Base-by-base conservation (phyloP, 2,888 invertebrate genomes). In the Sinhomidia bicolor region DNA sequence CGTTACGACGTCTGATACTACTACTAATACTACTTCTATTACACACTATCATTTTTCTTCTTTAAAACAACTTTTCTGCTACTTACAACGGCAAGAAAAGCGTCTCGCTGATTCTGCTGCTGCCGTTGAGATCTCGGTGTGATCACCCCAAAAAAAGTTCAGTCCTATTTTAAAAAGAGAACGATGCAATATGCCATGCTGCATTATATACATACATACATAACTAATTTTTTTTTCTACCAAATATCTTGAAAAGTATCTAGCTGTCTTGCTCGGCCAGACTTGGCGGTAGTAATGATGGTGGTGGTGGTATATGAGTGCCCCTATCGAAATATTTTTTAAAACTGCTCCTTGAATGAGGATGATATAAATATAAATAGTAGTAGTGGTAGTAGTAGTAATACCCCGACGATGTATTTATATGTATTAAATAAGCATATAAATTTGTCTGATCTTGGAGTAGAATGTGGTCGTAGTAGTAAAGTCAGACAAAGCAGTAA, bases 111-210 rank as follows among this genome's bases (percentile, higher is more conserved):
- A 60, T n/a, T n/a, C n/a, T 60, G 20, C 20, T 10, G 60, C 10
- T n/a, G 20, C 44, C 23, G 20, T 7, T 23, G 12, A 4, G 20
- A 44, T 74, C 71, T 74, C 26, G 71, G 44, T 44, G 71, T 44
- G 44, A 74, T 74, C 71, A 47, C 71, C 44, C 71, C 71, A 36
- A 68, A 71, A 29, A 71, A 47, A 41, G 44, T 10, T 32, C 29
- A 81, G 81, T 17, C 81, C 65, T 51, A 68, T 47, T 81, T 81
- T 26, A 65, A 32, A 65, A 54, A 82, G 60, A 84, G 84, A 84
- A 60, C 74, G 84, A 76, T 84, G 84, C 84, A 84, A 84, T 84
- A 84, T 84, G 84, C 74, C 74, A 23, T 74, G 84, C 84, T 74
- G 81, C 81, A 83, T 71, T 14, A 14, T 23, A 47, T 41, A 62